Evolutionary conservation across 37 sponge, comb jelly and placozoan genomes (phyloP).

Genomic region (Aplysina aerophoba): DNA sequence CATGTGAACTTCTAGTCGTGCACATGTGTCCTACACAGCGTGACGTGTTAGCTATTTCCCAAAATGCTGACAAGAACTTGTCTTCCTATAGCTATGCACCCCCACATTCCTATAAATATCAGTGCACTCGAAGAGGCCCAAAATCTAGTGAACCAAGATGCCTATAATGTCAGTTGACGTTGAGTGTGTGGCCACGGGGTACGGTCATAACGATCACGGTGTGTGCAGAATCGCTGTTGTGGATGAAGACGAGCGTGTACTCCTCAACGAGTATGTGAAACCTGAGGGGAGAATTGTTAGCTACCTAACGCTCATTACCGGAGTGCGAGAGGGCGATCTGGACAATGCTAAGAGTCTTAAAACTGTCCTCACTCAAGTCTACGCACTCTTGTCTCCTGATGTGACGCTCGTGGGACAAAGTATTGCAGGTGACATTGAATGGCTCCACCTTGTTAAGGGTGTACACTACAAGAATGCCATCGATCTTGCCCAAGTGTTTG

Average conservation of each 20-base stretch:
- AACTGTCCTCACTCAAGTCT: constrained; percentile 39
- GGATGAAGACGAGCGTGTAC: constrained; percentile 27
- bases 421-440: constrained; percentile 37
- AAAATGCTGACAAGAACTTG: too few species aligned
- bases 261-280: constrained; percentile 38
- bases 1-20: too few species aligned
- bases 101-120: too few species aligned
- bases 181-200: constrained; percentile 53
- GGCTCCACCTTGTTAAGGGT: constrained; percentile 50
- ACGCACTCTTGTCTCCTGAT: constrained; percentile 43
- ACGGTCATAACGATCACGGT: constrained; percentile 41
- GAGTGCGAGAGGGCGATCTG: constrained; percentile 43
- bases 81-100: too few species aligned
- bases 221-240: constrained; percentile 43
- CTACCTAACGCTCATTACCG: constrained; percentile 62
- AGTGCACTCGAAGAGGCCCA: too few species aligned
- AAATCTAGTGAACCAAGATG: too few species aligned
- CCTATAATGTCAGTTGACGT: constrained; percentile 30
- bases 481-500: constrained; percentile 50
- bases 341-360: constrained; percentile 14
- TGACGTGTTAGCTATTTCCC: too few species aligned
- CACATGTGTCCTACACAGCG: too few species aligned
- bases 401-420: constrained; percentile 57
- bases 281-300: constrained; percentile 30
- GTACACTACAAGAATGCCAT: constrained; percentile 24